A percentile compares a stretch with the other conserved stretches of the same genome.
Conservation (phyloP, 2,797 vertebrate species). For the Adelosebastes latens region DNA sequence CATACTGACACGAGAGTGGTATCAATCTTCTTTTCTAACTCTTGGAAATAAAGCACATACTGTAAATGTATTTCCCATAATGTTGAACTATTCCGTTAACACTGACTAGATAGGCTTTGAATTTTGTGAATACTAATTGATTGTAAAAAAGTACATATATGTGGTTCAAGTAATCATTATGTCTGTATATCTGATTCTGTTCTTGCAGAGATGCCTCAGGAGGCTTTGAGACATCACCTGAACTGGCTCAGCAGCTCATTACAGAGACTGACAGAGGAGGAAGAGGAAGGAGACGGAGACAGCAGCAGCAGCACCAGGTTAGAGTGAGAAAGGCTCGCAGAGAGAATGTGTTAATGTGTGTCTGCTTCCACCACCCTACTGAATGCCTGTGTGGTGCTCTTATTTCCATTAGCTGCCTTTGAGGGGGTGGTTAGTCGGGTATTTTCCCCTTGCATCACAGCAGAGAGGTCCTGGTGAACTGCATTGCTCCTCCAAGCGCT, state of each 20-base stretch:
- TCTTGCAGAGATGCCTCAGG: slow-evolving; percentile 77
- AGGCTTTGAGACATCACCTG: slow-evolving; percentile 78
- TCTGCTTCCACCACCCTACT: slow-evolving; percentile 32
- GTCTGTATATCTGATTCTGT: slow-evolving; percentile 28
- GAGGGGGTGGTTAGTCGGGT: slow-evolving; percentile 63
- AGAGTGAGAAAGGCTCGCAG: slow-evolving; percentile 39
- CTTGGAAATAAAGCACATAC: not conserved
- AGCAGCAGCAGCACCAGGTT: slow-evolving; percentile 57
- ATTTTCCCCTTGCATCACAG: slow-evolving; percentile 61
- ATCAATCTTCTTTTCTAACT: not conserved
- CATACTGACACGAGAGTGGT: not conserved
- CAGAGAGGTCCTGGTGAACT: slow-evolving; percentile 52
- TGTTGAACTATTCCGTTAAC: not conserved
- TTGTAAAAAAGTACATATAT: not conserved
- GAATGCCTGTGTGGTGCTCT: slow-evolving; percentile 55
- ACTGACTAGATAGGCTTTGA: not conserved
- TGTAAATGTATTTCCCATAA: not conserved
- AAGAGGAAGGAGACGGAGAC: slow-evolving; percentile 59
- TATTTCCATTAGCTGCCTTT: slow-evolving; percentile 63
- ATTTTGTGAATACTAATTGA: not conserved
- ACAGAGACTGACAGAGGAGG: slow-evolving; percentile 73
- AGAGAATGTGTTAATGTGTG: slow-evolving; percentile 52
- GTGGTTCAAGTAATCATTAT: slow-evolving; percentile 13
- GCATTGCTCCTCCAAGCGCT: slow-evolving; percentile 58
- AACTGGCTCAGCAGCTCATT: slow-evolving; percentile 78